Percentiles rank a stretch among this genome's conserved stretches.
phyloP scores from a whole-genome alignment of 1,140 invertebrate species.

The Meloidogyne exigua region DNA sequence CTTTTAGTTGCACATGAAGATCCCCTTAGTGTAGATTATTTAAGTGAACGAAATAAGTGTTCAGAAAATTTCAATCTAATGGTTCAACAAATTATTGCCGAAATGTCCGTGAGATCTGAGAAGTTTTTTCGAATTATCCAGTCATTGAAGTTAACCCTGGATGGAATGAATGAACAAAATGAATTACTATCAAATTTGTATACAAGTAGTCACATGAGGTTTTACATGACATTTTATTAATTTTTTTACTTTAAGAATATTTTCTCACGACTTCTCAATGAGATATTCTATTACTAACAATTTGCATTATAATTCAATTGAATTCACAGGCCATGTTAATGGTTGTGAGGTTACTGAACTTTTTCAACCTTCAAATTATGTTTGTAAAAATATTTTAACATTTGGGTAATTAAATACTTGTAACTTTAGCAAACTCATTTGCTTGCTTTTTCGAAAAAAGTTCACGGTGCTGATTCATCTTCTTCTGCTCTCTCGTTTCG shows the following conservation, averaged over 20 bases:
- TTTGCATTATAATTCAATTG: slow-evolving; percentile 10
- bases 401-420: neutral
- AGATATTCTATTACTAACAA: slow-evolving; percentile 19
- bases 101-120: slow-evolving; percentile 27
- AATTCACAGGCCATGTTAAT: slow-evolving; percentile 18
- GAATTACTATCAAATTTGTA: slow-evolving; percentile 23
- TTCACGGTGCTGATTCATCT: neutral
- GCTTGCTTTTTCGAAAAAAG: neutral
- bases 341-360: slow-evolving; percentile 38
- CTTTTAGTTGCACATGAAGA: slow-evolving; percentile 45
- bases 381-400: neutral
- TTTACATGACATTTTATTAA: neutral
- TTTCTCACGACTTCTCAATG: slow-evolving; percentile 16
- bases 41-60: slow-evolving; percentile 11
- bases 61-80: neutral
- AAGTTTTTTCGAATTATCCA: slow-evolving; percentile 31
- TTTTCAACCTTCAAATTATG: slow-evolving; percentile 17
- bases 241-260: slow-evolving; percentile 18
- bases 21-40: slow-evolving; percentile 28
- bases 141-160: slow-evolving; percentile 15
- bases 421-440: neutral
- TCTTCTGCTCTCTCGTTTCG: neutral
- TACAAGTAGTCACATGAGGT: slow-evolving; percentile 6
- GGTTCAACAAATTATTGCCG: neutral
- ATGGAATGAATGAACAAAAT: slow-evolving; percentile 28